Evolutionary conservation across 2,113 vertebrate species (phyloP), one percentile per base, ranked within the genome.

Genomic region (Mixornis gularis): DNA sequence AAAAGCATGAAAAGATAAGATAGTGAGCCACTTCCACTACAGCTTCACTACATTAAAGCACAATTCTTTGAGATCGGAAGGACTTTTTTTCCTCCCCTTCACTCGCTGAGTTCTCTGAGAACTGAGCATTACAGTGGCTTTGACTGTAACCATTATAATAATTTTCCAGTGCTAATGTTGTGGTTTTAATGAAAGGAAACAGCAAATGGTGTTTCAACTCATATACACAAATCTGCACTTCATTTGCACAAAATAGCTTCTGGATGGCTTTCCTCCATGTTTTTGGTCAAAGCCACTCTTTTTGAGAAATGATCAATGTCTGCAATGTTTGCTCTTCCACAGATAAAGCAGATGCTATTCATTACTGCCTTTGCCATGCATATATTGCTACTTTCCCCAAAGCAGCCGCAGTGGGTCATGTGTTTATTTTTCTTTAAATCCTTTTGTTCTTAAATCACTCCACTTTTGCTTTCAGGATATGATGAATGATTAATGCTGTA

Each of bases 341-440:
- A 97, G 97, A 98, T 97, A 98, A 97, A 96, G 98, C 98, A 98
- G 98, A 98, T 97, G 98, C 98, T 98, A 98, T 94, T 98, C 97
- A 98, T 99, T 98, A 99, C 97, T 94, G 94, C 92, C 74, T 96
- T 81, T 92, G 89, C 94, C 89, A 93, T 95, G 79, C 94, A 94
- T 96, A 92, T 92, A 95, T 96, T 95, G 91, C 96, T 95, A 46
- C 87, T 95, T 96, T 93, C 87, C 93, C 90, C 86, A 90, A 74
- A 96, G 94, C 95, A 96, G 96, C 94, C 74, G 3, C 87, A 96
- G 87, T 87, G 89, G 91, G 93, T 95, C 92, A 69, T 95, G 82
- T 94, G 91, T 95, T 96, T 96, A 85, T 95, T 95, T 96, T 94
- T 94, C 90, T 91, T 87, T 95, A 96, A 96, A 92, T 89, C 90